Evolutionary conservation across 2,113 vertebrate species (phyloP), one percentile per base, ranked within the genome.

Genomic region (Ptilonorhynchus violaceus): DNA sequence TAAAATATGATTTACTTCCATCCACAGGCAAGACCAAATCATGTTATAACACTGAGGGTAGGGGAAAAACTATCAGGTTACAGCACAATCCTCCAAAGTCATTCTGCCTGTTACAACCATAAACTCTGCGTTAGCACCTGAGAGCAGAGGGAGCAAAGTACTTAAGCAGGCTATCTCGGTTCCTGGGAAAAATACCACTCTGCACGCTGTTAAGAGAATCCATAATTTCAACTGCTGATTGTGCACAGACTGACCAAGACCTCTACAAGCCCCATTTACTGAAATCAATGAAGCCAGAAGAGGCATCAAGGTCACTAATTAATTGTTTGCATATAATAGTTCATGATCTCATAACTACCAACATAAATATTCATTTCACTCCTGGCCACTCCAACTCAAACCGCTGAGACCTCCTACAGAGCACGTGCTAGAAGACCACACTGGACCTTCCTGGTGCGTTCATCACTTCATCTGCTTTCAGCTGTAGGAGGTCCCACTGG

Each of bases 1-100:
- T 94, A 96, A 95, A 96, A 97, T 97, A 97, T 76, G 91, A 97
- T 97, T 97, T 97, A 94, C 92, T 97, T 94, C 95, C 66, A 31
- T 96, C 92, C 95, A 96, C 92, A 85, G 95, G 94, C 92, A 96
- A 96, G 88, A 94, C 92, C 88, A 97, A 96, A 96, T 96, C 93
- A 92, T 66, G 91, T 97, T 97, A 97, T 82, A 96, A 95, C 53
- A 18, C 79, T 89, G 93, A 92, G 80, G 66, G 83, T 93, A 96
- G 35, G 62, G 83, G 84, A 92, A 96, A 95, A 94, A 92, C 92
- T 94, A 96, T 95, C 96, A 94, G 94, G 94, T 96, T 96, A 97
- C 94, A 96, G 96, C 93, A 95, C 93, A 96, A 96, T 91, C 93
- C 95, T 96, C 95, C 96, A 89, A 95, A 96, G 92, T 96, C 88